Conservation (phyloP, 2,797 vertebrate species). For the Aeoliscus strigatus region DNA sequence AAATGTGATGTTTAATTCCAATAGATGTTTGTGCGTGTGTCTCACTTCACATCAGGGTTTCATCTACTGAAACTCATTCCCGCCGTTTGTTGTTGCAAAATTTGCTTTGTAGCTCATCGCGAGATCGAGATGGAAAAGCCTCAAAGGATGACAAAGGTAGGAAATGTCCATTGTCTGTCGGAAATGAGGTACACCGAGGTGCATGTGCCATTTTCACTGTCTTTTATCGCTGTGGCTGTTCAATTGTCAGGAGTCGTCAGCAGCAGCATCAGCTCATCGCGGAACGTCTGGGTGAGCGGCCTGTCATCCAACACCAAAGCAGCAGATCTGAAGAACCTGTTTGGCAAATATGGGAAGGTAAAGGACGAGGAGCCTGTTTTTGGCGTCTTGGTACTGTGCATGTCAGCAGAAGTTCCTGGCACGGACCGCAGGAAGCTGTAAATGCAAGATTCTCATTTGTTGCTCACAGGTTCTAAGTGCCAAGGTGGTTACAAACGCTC, state of each 20-base stretch:
- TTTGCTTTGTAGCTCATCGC: conserved; percentile 86
- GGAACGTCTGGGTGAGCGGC: conserved; percentile 97
- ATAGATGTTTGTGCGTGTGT: conserved; percentile 51
- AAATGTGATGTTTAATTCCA: conserved; percentile 51
- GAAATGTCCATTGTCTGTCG: not conserved
- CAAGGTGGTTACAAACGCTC: conserved; percentile 96
- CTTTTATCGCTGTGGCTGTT: too few species aligned
- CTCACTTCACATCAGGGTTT: conserved; percentile 46
- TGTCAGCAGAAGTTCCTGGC: not conserved
- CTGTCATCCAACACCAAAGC: conserved; percentile 98
- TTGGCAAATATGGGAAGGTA: conserved; percentile 99
- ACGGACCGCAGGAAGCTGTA: not conserved
- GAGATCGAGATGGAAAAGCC: conserved; percentile 93
- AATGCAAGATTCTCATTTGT: not conserved
- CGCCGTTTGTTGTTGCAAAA: conserved; percentile 74
- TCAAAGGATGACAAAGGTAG: conserved; percentile 97
- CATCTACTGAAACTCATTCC: conserved; percentile 57
- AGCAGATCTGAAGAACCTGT: conserved; percentile 97
- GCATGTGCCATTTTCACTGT: not conserved
- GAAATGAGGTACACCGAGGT: not conserved
- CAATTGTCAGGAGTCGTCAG: conserved; percentile 70
- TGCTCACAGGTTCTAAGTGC: conserved; percentile 87
- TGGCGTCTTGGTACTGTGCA: not conserved
- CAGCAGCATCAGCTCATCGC: conserved; percentile 83
- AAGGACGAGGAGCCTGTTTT: rapidly evolving